Evolutionary conservation across 2,113 vertebrate species (phyloP).

Genomic region (Bubalus kerabau): DNA sequence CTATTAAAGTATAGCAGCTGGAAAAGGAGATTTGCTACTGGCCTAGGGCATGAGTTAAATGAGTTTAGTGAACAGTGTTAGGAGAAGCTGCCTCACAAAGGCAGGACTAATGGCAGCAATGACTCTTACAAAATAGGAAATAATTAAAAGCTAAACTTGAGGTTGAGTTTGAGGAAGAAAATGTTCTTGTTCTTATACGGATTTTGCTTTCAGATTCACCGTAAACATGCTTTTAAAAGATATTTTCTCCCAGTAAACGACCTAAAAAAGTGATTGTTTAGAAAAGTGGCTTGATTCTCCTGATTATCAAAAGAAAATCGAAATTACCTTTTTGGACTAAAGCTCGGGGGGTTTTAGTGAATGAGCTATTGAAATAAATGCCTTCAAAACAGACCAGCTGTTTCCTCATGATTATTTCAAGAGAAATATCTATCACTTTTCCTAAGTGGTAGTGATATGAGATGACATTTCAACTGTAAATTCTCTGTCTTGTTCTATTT

Average conservation of each 20-base stretch:
- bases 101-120: background rate
- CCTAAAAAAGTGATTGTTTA: slow-evolving; percentile 15
- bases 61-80: slow-evolving; percentile 19
- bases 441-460: background rate
- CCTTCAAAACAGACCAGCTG: background rate
- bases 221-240: background rate
- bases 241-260: background rate
- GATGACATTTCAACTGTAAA: background rate
- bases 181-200: background rate
- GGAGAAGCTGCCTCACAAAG: background rate
- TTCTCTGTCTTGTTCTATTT: background rate
- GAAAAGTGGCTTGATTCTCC: slow-evolving; percentile 35
- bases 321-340: slow-evolving; percentile 48
- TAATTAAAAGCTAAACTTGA: background rate
- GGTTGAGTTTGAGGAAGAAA: background rate
- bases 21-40: slow-evolving; percentile 34
- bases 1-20: slow-evolving; percentile 53
- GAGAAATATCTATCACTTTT: slow-evolving; percentile 13
- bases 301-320: background rate
- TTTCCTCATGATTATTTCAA: slow-evolving; percentile 50
- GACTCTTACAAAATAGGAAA: background rate
- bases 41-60: slow-evolving; percentile 54
- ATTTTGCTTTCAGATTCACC: background rate
- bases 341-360: slow-evolving; percentile 43
- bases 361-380: slow-evolving; percentile 50